Percentiles rank a stretch among this genome's conserved stretches.
phyloP scores from a whole-genome alignment of 1,140 invertebrate genomes.

The Drosophila lacertosa region DNA sequence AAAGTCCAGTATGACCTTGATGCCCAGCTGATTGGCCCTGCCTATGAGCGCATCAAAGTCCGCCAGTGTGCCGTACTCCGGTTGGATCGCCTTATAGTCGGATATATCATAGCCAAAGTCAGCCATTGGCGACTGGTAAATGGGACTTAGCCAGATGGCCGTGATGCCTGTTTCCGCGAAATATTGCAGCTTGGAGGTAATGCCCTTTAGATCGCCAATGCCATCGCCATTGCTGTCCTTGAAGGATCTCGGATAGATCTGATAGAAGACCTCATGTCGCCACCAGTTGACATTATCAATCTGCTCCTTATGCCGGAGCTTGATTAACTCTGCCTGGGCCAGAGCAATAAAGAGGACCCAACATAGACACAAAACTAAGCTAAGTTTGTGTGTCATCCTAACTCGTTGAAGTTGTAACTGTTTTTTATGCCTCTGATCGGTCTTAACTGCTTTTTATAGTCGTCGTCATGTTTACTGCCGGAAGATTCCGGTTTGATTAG shows the following conservation, averaged over 20 bases:
- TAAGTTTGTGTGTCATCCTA: slow-evolving; percentile 40
- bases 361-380: slow-evolving; percentile 18
- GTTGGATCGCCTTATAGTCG: slow-evolving; percentile 89
- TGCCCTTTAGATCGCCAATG: slow-evolving; percentile 70
- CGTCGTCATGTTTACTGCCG: slow-evolving; percentile 18
- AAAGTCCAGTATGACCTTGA: slow-evolving; percentile 80
- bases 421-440: slow-evolving; percentile 27
- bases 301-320: slow-evolving; percentile 7
- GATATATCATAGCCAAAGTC: slow-evolving; percentile 89
- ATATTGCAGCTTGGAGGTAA: slow-evolving; percentile 85
- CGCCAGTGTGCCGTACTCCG: slow-evolving; percentile 88
- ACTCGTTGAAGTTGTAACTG: slow-evolving; percentile 24
- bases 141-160: slow-evolving; percentile 89
- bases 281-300: slow-evolving; percentile 57
- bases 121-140: slow-evolving; percentile 88
- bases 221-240: slow-evolving; percentile 68
- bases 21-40: slow-evolving; percentile 84
- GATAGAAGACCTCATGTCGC: slow-evolving; percentile 70
- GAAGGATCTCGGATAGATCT: slow-evolving; percentile 71
- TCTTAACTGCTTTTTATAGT: slow-evolving; percentile 56
- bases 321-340: not conserved
- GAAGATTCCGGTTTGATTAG: slow-evolving; percentile 52
- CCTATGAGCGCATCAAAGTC: slow-evolving; percentile 89
- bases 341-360: slow-evolving; percentile 10
- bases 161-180: slow-evolving; percentile 86